A percentile compares a stretch with the other conserved stretches of the same genome.
phyloP scores from a whole-genome alignment of 2,113 vertebrate genomes.

The Brienomyrus longianalis region DNA sequence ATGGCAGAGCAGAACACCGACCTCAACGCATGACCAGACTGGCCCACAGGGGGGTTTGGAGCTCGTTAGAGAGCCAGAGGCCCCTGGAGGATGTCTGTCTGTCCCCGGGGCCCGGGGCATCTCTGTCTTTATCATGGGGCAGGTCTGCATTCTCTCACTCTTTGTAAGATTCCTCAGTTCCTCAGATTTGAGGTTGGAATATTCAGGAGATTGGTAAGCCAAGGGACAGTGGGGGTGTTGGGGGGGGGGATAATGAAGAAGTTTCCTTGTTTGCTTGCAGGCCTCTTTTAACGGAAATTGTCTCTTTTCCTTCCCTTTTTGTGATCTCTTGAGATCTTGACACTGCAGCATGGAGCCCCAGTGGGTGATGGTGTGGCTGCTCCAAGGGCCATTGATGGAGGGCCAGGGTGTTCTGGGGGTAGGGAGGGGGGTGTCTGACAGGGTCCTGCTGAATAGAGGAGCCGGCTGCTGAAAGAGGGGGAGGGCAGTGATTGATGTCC shows the following conservation, averaged over 20 bases:
- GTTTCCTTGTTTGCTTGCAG: conserved; percentile 5
- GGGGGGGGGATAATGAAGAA: conserved; percentile 15
- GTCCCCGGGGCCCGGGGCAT: background rate
- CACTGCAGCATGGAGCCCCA: conserved; percentile 13
- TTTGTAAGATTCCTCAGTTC: background rate
- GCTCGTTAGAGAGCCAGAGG: background rate
- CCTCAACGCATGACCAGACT: background rate
- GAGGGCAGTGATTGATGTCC: conserved; percentile 36
- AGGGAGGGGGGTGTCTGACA: conserved; percentile 29
- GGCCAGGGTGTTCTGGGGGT: conserved; percentile 18
- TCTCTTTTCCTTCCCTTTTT: conserved; percentile 15
- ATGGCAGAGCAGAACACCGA: background rate
- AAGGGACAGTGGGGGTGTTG: background rate
- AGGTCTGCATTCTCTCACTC: background rate
- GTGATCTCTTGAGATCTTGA: conserved; percentile 20
- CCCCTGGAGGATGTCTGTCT: background rate
- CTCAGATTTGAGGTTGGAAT: background rate
- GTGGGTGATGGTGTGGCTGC: conserved; percentile 25
- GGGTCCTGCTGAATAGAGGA: conserved; percentile 36
- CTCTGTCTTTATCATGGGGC: background rate
- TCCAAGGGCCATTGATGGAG: conserved; percentile 33
- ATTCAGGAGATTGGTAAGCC: background rate
- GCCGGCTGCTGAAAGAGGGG: background rate
- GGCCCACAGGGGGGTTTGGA: background rate
- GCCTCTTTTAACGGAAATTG: conserved; percentile 19